phyloP scores from a whole-genome alignment of 64 coral and sea anemone species.

The Stichodactyla mertensii region DNA sequence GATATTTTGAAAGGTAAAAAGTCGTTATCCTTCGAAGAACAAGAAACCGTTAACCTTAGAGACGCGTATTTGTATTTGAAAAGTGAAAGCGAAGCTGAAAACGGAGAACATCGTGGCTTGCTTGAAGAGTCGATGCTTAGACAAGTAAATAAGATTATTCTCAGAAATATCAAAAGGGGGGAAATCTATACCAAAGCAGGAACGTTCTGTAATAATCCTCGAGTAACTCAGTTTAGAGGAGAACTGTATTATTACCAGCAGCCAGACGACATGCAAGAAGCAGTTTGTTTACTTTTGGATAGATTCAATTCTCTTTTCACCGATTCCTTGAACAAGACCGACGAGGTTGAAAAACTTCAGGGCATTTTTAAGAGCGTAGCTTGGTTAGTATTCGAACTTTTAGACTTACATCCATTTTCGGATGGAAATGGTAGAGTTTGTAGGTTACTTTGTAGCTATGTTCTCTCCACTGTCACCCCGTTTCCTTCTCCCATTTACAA shows the following conservation, averaged over 20 bases:
- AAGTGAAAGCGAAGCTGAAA: constrained; percentile 6
- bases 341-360: constrained; percentile 27
- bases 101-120: constrained; percentile 20
- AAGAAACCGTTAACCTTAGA: constrained; percentile 69
- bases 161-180: constrained; percentile 11
- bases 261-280: constrained; percentile 49
- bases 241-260: constrained; percentile 53
- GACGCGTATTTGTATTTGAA: constrained; percentile 50
- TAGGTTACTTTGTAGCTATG: constrained; percentile 64
- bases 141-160: constrained; percentile 28
- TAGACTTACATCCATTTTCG: constrained; percentile 83
- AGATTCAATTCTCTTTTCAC: constrained; percentile 41
- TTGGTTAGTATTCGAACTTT: constrained; percentile 64
- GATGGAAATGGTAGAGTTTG: constrained; percentile 88
- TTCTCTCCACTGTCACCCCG: constrained; percentile 39
- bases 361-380: constrained; percentile 56
- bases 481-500: constrained; percentile 77
- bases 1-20: not conserved
- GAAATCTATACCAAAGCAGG: constrained; percentile 30
- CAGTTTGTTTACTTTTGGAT: constrained; percentile 42
- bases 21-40: constrained; percentile 43
- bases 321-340: not conserved
- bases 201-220: constrained; percentile 14
- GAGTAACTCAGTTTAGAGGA: constrained; percentile 32
- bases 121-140: constrained; percentile 27